These are phyloP conservation scores for Zophobas atratus DNA, from an alignment of 1,140 invertebrate species.

Conservation along the genomic window DNA sequence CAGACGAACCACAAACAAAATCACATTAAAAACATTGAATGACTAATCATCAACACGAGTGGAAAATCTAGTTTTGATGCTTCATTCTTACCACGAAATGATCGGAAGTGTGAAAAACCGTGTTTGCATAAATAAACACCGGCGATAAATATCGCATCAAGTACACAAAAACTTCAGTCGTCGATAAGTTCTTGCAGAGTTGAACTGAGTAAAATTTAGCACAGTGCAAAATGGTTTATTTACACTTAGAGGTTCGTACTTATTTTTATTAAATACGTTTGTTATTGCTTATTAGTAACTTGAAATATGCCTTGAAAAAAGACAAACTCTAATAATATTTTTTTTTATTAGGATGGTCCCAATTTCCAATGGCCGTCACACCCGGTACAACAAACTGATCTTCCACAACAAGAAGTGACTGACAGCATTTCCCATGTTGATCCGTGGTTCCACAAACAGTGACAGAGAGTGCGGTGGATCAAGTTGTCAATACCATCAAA, in stretches of 20 bases:
- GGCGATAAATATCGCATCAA: constrained; percentile 2
- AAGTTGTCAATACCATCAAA: constrained; percentile 6
- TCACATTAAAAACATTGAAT: constrained; percentile 33
- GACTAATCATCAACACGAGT: constrained; percentile 6
- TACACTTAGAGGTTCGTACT: background rate
- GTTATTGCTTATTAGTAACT: no score
- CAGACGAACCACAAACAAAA: constrained; percentile 4
- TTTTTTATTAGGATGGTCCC: background rate
- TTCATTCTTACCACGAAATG: constrained; percentile 13
- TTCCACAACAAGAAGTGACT: background rate
- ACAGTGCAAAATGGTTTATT: no score
- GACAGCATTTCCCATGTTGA: no score
- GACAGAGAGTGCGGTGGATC: background rate
- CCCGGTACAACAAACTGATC: background rate
- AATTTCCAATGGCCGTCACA: background rate
- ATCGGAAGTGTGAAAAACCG: constrained; percentile 6
- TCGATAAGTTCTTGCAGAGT: constrained; percentile 27
- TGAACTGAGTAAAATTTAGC: constrained; percentile 10
- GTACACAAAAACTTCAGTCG: constrained; percentile 16
- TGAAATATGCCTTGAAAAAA: no score
- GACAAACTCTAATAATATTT: no score
- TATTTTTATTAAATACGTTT: no score
- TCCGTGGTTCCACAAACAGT: no score
- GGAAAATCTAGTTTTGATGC: constrained; percentile 19
- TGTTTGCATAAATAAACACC: constrained; percentile 14